These are phyloP conservation scores for Orius insidiosus DNA, from an alignment of 1,140 invertebrate species.

Conservation along the genomic window DNA sequence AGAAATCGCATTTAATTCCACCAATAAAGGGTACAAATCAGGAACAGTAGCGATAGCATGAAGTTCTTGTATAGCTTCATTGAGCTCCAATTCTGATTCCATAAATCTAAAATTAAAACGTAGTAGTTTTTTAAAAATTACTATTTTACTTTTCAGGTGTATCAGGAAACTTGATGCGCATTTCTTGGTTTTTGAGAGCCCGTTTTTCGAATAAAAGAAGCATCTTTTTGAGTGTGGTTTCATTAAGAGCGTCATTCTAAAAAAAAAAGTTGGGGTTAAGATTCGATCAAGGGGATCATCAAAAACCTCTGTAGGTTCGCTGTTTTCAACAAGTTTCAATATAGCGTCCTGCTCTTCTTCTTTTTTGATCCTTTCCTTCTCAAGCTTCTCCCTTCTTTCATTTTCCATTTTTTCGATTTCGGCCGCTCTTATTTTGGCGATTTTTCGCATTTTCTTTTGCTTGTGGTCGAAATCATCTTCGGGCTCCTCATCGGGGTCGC, in stretches of 20 bases:
- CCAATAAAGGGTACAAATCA: constrained; percentile 81
- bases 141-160: constrained; percentile 68
- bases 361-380: constrained; percentile 16
- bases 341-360: constrained; percentile 20
- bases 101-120: constrained; percentile 56
- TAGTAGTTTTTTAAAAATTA: too few relatives aligned
- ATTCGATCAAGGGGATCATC: constrained; percentile 11
- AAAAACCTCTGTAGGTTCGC: constrained; percentile 36
- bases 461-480: constrained; percentile 26
- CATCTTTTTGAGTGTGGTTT: constrained; percentile 71
- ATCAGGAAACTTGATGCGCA: constrained; percentile 96
- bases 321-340: constrained; percentile 17
- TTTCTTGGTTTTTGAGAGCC: constrained; percentile 88
- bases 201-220: constrained; percentile 87
- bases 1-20: constrained; percentile 75
- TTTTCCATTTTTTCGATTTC: constrained; percentile 32
- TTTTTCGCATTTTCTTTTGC: constrained; percentile 22
- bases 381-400: constrained; percentile 22
- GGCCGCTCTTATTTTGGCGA: constrained; percentile 30
- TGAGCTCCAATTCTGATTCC: constrained; percentile 94
- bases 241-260: constrained; percentile 64
- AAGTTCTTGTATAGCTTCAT: constrained; percentile 82
- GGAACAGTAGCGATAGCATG: constrained; percentile 89
- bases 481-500: constrained; percentile 47
- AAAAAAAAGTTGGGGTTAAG: constrained; percentile 16